Conservation (phyloP, 1,140 invertebrate genomes). For the Philopotamus ludificatus region DNA sequence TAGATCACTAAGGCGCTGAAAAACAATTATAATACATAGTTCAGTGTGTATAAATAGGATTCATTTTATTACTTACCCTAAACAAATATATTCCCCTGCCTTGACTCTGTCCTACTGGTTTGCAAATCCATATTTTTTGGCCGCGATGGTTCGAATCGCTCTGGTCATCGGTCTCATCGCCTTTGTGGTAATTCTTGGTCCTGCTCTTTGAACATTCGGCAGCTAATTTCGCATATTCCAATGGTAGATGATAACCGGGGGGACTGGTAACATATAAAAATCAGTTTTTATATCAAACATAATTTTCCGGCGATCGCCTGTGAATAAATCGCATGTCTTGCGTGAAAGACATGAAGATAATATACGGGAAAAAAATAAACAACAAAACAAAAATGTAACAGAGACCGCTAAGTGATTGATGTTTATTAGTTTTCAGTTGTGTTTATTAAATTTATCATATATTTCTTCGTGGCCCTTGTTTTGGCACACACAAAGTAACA, state of each 20-base stretch:
- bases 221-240: constrained; percentile 81
- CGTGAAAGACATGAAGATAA: too few relatives aligned
- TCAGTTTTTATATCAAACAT: too few relatives aligned
- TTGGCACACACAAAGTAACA: too few relatives aligned
- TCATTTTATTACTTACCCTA: constrained; percentile 55
- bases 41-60: not conserved
- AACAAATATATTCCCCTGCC: constrained; percentile 82
- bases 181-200: constrained; percentile 43
- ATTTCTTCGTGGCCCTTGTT: too few relatives aligned
- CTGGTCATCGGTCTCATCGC: constrained; percentile 47
- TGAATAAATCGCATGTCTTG: too few relatives aligned
- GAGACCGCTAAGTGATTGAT: too few relatives aligned
- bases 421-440: too few relatives aligned
- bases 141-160: constrained; percentile 46
- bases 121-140: constrained; percentile 76
- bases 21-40: constrained; percentile 29
- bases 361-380: too few relatives aligned
- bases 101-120: constrained; percentile 81
- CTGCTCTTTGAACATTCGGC: constrained; percentile 67
- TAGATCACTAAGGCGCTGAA: constrained; percentile 72
- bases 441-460: too few relatives aligned
- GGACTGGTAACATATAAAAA: constrained; percentile 68
- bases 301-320: too few relatives aligned
- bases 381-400: too few relatives aligned
- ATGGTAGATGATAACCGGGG: constrained; percentile 74